Percentiles rank a stretch among this genome's conserved stretches.
Conservation (phyloP, 2,888 invertebrate species). For the Erebia aethiops region DNA sequence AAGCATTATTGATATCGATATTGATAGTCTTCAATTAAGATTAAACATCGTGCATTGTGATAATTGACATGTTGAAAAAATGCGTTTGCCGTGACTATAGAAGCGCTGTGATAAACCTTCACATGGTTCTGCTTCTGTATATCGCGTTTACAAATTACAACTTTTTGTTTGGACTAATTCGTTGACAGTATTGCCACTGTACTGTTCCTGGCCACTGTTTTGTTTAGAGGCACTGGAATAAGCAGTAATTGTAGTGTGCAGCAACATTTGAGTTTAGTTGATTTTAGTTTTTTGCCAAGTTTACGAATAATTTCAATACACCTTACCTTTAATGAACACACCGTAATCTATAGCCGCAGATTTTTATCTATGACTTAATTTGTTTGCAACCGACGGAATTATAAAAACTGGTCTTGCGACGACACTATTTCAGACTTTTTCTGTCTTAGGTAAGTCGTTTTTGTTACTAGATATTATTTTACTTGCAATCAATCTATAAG, state of each 20-base stretch:
- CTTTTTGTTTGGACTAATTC: not conserved
- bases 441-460: conserved; percentile 8
- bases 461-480: conserved; percentile 14
- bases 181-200: too few relatives aligned
- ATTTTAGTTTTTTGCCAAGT: not conserved
- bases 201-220: not conserved
- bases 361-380: conserved; percentile 8
- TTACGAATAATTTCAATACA: not conserved
- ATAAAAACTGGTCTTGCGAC: conserved; percentile 7
- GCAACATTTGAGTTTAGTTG: not conserved
- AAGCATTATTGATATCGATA: not conserved
- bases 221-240: not conserved
- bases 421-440: conserved; percentile 3
- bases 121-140: not conserved
- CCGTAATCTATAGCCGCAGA: not conserved
- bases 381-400: not conserved
- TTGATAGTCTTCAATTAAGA: not conserved
- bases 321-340: not conserved
- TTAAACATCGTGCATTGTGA: not conserved
- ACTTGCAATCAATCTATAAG: conserved; percentile 9
- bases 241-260: not conserved
- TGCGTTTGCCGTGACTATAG: not conserved
- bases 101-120: not conserved
- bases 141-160: conserved; percentile 1
- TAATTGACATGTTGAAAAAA: conserved; percentile 4